Evolutionary conservation across 1,140 invertebrate genomes (phyloP), one percentile per base, ranked within the genome.

Genomic region (Leptinotarsa undecemlineata): DNA sequence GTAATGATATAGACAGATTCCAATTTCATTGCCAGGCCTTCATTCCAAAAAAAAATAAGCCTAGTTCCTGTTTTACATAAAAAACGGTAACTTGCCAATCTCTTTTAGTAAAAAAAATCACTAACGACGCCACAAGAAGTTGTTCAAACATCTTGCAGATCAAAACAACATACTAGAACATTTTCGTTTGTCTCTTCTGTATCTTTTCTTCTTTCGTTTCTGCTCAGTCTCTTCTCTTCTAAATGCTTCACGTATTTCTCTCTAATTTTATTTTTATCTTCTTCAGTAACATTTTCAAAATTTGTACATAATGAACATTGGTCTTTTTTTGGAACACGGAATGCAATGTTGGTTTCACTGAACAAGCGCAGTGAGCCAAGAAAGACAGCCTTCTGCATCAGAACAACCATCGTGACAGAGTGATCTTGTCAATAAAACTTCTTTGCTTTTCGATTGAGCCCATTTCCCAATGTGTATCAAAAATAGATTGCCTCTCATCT

Each of bases 211-310:
- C n/a, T 61, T 20, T 61, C 60, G 17, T 61, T n/a, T 61, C 60
- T 61, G 60, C 60, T 6, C 3, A 61, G 17, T 61, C 33, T 42
- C 33, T 42, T 42, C 6, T 42, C 33, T 42, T 42, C 33, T 42
- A 11, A 42, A 42, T 42, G 33, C 33, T 42, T 42, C n/a, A n/a
- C 2, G 14, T n/a, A 13, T 61, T n/a, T 61, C 20, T 61, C 17
- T 61, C 60, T 61, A 61, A 61, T 61, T 61, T 61, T 61, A n/a
- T 61, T 17, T 61, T 61, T 61, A 61, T 61, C 60, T 61, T 61
- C 11, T 61, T 61, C 60, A 61, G 17, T 61, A n/a, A 2, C 15
- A 20, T 61, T 61, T 61, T n/a, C 60, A n/a, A n/a, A 61, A 61
- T 61, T 61, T n/a, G 60, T 8, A 20, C 60, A 61, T 61, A 61